Evolutionary conservation across 2,888 invertebrate species (phyloP).

Genomic region (Macaria notata): DNA sequence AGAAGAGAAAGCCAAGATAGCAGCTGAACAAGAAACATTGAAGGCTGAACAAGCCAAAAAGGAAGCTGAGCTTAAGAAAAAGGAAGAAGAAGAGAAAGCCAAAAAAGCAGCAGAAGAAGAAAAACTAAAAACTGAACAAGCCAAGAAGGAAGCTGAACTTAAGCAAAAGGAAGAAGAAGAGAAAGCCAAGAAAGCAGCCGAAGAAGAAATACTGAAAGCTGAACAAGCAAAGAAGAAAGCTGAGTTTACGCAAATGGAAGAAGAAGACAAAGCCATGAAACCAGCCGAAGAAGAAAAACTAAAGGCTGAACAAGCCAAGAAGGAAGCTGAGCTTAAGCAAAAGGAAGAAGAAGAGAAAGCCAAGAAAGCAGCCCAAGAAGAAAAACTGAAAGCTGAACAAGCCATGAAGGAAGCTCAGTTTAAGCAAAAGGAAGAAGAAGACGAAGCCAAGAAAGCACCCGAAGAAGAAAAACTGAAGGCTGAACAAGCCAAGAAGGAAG

Average conservation of each 20-base stretch:
- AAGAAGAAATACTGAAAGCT: background rate
- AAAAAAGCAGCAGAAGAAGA: slow-evolving; percentile 9
- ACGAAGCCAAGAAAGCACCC: slow-evolving; percentile 15
- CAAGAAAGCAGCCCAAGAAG: slow-evolving; percentile 6
- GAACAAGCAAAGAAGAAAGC: background rate
- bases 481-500: slow-evolving; percentile 8
- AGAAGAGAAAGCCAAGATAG: slow-evolving; percentile 4
- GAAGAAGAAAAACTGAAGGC: slow-evolving; percentile 18
- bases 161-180: slow-evolving; percentile 5
- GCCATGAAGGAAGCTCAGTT: slow-evolving; percentile 6
- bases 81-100: slow-evolving; percentile 17
- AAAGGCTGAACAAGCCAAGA: slow-evolving; percentile 1
- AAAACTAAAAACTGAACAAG: slow-evolving; percentile 1
- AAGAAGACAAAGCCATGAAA: background rate
- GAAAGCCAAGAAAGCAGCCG: background rate
- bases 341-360: background rate
- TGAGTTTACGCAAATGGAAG: background rate
- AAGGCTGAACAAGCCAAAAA: slow-evolving; percentile 1
- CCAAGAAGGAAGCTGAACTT: background rate
- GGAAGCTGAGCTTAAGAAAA: slow-evolving; percentile 9
- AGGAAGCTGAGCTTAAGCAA: slow-evolving; percentile 4
- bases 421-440: slow-evolving; percentile 18
- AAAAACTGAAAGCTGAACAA: slow-evolving; percentile 10
- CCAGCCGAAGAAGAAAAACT: slow-evolving; percentile 23
- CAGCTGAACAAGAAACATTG: background rate